Base-by-base conservation (phyloP, 92 coral and sea anemone genomes). In the Phenganax stokvisi region DNA sequence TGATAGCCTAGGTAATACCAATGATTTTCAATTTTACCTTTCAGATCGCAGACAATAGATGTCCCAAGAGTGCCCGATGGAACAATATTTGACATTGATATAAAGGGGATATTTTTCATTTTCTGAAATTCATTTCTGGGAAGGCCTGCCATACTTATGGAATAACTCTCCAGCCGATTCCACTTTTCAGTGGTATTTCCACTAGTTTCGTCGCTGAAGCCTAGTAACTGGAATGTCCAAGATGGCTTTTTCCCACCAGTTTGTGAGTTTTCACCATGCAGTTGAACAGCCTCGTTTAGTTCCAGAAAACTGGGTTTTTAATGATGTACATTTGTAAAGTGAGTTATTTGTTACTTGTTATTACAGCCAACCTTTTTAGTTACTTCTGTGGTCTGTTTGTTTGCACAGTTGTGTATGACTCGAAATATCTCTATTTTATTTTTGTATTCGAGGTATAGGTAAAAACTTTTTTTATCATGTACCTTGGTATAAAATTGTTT, bases 81-180 rank as follows among this genome's bases (percentile, higher is more conserved):
- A 37, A 70, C 75, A 20, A 70, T 7, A 12, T 70, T 29, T 29
- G 75, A 70, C 6, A 54, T 31, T 6, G 29, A 15, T 12, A 70
- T 37, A 70, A 70, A 70, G 75, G 29, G 75, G 54, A 70, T 70
- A 54, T 70, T 70, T 25, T 31, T 52, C 16, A 70, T 28, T 52
- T 70, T 70, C 1, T 9, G 9, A 37, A 70, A 28, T 54, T 70
- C 75, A 5, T 70, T 52, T 70, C 75, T 70, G 29, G 75, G 75
- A 15, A 70, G 56, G 56, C 29, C 16, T 37, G 75, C 75, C 54
- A 70, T 20, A 37, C 16, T 12, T 54, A 70, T 70, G 54, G 75
- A 70, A 70, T 70, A 70, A 52, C 75, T 70, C 55, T 70, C 75
- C 17, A 70, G 15, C 16, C 54, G 75, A 52, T 70, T 70, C 75